Conservation (phyloP, 2,888 invertebrate species). For the Pachydiplax longipennis region DNA sequence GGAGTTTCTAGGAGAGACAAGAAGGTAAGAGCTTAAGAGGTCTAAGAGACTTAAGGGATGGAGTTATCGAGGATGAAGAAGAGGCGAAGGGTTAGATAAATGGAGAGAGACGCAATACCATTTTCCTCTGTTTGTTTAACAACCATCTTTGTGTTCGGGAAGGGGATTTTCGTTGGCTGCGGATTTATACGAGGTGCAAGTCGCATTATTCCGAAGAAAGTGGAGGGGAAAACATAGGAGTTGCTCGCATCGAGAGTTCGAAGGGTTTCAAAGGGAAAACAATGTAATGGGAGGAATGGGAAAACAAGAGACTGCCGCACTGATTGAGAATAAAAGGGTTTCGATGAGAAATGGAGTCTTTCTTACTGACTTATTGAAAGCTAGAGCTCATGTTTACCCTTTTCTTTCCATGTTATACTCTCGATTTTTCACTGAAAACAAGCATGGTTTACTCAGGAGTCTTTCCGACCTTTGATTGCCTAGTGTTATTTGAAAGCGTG, state of each 20-base stretch:
- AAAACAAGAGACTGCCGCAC: background rate
- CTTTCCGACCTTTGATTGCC: too few species aligned
- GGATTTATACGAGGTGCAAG: background rate
- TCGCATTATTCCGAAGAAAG: background rate
- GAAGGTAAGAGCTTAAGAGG: background rate
- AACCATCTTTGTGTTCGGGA: background rate
- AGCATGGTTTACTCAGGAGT: too few species aligned
- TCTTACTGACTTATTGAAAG: background rate
- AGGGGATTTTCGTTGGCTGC: background rate
- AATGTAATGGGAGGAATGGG: background rate
- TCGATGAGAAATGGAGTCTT: background rate
- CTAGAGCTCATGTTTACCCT: too few species aligned
- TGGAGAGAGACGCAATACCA: background rate
- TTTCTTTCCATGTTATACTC: too few species aligned
- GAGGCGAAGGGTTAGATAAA: background rate
- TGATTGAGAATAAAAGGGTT: background rate
- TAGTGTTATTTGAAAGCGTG: too few species aligned
- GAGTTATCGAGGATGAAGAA: background rate
- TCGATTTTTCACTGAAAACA: too few species aligned
- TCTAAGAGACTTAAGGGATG: background rate
- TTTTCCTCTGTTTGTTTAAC: background rate
- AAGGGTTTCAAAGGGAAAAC: background rate
- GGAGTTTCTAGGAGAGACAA: background rate
- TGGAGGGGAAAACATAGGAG: background rate
- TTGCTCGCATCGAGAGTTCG: background rate